Conservation (phyloP, 2,888 invertebrate genomes). For the Bugulina stolonifera region DNA sequence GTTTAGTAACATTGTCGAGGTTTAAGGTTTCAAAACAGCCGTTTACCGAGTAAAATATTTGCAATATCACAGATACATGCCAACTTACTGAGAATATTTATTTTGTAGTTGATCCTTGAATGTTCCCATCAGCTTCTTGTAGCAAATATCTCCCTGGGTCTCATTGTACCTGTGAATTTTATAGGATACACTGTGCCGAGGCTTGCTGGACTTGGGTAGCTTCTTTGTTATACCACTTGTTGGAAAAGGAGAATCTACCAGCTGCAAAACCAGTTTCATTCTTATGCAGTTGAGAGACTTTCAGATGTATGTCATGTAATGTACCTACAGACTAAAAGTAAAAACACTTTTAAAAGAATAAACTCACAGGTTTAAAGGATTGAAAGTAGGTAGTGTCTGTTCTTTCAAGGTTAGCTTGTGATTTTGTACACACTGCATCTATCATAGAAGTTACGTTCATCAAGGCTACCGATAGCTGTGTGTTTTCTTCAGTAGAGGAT, state of each 20-base stretch:
- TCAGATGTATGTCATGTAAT: too few relatives aligned
- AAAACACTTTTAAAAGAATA: too few relatives aligned
- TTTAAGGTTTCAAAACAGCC: too few relatives aligned
- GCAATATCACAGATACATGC: neutral
- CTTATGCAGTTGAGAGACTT: too few relatives aligned
- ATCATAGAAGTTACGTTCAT: neutral
- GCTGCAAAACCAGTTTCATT: too few relatives aligned
- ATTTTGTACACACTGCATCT: neutral
- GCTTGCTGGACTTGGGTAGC: neutral
- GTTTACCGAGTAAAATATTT: too few relatives aligned
- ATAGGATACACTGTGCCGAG: neutral
- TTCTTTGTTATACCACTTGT: neutral
- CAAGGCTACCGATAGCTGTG: neutral
- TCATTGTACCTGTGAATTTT: neutral
- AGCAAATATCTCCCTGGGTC: constrained; percentile 16
- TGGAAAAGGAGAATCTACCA: neutral
- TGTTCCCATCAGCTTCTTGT: neutral
- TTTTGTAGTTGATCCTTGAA: neutral
- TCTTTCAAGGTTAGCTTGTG: neutral
- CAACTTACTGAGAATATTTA: constrained; percentile 1
- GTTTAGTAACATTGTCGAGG: too few relatives aligned
- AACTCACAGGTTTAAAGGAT: constrained; percentile 8
- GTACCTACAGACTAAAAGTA: too few relatives aligned
- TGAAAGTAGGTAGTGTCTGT: neutral
- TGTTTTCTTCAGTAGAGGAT: neutral